Evolutionary conservation across 2,113 vertebrate species (phyloP).

Genomic region (Vicugna pacos): DNA sequence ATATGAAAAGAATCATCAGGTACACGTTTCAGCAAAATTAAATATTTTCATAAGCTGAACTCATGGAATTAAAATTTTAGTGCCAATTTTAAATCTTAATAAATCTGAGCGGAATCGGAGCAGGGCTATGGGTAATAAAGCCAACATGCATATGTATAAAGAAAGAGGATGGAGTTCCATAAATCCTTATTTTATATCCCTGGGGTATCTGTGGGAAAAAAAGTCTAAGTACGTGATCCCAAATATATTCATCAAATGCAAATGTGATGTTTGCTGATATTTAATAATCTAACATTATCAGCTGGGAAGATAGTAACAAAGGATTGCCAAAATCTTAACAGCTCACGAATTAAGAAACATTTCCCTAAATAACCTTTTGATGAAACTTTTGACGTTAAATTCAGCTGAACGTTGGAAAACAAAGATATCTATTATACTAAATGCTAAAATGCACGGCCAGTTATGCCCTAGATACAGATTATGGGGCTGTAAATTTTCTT

Average conservation of each 20-base stretch:
- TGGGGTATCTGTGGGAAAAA: neutral
- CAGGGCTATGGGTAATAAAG: neutral
- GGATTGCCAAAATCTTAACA: neutral
- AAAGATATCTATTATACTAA: neutral
- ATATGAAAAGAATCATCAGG: neutral
- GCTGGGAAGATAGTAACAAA: neutral
- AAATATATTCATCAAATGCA: neutral
- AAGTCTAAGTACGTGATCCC: neutral
- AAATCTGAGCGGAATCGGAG: neutral
- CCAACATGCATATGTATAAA: neutral
- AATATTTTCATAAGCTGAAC: neutral
- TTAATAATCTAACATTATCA: neutral
- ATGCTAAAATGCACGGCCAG: neutral
- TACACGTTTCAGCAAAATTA: neutral
- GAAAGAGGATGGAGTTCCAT: neutral
- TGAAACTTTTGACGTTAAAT: neutral
- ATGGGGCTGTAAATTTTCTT: neutral
- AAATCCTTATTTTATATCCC: neutral
- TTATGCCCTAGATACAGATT: too few relatives aligned
- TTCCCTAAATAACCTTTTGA: neutral
- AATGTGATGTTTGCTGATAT: neutral
- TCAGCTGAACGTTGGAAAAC: neutral
- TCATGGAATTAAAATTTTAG: neutral
- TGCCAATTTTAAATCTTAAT: neutral
- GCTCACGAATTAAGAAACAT: neutral